phyloP scores from a whole-genome alignment of 2,113 vertebrate species.

The Odobenus rosmarus region DNA sequence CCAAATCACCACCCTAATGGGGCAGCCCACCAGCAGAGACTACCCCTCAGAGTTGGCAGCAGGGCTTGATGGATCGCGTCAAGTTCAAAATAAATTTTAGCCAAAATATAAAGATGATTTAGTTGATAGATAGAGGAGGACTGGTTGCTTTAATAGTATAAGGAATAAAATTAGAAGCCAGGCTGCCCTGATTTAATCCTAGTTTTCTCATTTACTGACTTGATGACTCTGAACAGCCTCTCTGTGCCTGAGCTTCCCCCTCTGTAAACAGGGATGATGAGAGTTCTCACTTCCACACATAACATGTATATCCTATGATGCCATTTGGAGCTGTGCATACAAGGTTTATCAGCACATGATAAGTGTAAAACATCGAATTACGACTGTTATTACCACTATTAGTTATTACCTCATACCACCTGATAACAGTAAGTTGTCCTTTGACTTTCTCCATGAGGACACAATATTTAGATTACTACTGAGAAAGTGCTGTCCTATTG shows the following conservation, averaged over 20 bases:
- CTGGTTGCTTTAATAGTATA: slow-evolving; percentile 35
- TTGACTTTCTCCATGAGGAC: background rate
- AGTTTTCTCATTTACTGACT: slow-evolving; percentile 17
- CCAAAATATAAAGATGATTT: slow-evolving; percentile 60
- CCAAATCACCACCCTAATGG: background rate
- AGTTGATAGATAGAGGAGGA: slow-evolving; percentile 45
- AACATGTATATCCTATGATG: background rate
- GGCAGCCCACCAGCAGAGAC: background rate
- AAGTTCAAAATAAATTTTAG: slow-evolving; percentile 38
- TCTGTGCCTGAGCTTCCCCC: background rate
- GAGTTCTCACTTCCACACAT: too few species aligned
- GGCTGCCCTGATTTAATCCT: slow-evolving; percentile 11
- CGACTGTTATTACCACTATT: background rate
- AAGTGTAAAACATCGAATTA: background rate
- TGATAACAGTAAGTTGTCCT: background rate
- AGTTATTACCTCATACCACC: background rate
- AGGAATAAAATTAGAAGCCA: slow-evolving; percentile 56
- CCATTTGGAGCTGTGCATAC: background rate
- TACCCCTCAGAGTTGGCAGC: background rate
- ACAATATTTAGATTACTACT: background rate
- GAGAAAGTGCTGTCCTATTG: slow-evolving; percentile 18
- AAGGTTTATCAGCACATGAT: background rate
- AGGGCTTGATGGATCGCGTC: background rate
- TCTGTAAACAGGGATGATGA: background rate
- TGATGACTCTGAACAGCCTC: slow-evolving; percentile 6